These are phyloP conservation scores for Sminthopsis crassicaudata DNA, from an alignment of 2,113 vertebrate species.

Conservation along the genomic window DNA sequence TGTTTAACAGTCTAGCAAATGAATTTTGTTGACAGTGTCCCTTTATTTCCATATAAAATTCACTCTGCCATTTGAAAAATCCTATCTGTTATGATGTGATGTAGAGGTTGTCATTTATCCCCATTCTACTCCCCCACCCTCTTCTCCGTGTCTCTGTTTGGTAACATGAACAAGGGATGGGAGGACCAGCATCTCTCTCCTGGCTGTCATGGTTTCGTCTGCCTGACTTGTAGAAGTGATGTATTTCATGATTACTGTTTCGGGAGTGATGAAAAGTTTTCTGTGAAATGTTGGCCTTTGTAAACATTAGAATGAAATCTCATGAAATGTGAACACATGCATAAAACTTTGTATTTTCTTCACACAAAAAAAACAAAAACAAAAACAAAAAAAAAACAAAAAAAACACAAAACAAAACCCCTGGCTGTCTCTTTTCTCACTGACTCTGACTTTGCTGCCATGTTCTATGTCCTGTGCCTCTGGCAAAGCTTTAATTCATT, in stretches of 20 bases:
- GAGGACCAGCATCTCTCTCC: constrained; percentile 72
- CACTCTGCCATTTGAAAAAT: constrained; percentile 74
- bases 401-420: too few relatives aligned
- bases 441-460: constrained; percentile 46
- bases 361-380: not conserved
- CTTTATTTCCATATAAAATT: constrained; percentile 75
- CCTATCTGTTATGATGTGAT: constrained; percentile 71
- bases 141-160: constrained; percentile 67
- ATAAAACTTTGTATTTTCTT: constrained; percentile 68
- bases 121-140: constrained; percentile 55
- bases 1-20: constrained; percentile 62
- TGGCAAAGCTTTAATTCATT: not conserved
- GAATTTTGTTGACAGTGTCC: constrained; percentile 64
- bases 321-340: constrained; percentile 82
- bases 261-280: constrained; percentile 80
- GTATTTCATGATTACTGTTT: constrained; percentile 81
- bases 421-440: constrained; percentile 50
- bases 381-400: too few relatives aligned
- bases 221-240: constrained; percentile 78
- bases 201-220: constrained; percentile 78
- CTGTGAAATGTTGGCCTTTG: constrained; percentile 81
- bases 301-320: constrained; percentile 81
- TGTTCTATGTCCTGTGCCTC: not conserved
- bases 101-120: constrained; percentile 56
- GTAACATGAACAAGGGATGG: constrained; percentile 63